Base-by-base conservation (phyloP, 2,113 vertebrate genomes). In the Circaetus cinerascens region DNA sequence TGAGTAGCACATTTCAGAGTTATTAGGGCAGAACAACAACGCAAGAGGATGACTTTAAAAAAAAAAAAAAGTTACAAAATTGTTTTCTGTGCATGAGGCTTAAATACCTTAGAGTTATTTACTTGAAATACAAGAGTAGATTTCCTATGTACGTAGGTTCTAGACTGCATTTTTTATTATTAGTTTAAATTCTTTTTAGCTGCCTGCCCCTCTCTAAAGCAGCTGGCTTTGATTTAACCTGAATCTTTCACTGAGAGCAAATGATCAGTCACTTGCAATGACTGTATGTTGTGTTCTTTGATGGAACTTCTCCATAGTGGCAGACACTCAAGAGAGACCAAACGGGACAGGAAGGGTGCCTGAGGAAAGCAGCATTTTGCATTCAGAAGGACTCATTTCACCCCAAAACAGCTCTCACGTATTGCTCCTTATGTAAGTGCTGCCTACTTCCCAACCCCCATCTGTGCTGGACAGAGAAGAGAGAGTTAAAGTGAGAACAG, bases 141-240 rank as follows among this genome's bases (percentile, higher is more conserved):
- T 88, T 92, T 96, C 76, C 94, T 94, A 73, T 76, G 48, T 66
- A 16, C 36, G 43, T 82, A 88, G 14, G 95, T 96, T 97, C 92
- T 90, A 95, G 96, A 93, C 46, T 80, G 72, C 80, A 59, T 83
- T 95, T 97, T 93, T 94, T 95, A 95, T 97, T 96, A 84, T 96
- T 94, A 93, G 79, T 93, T 96, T 91, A 91, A 92, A 91, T 95
- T 92, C 81, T 94, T 93, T 76, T 60, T 64, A 85, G 50, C 63
- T 0, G 50, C 76, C 59, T 25, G 66, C 41, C 46, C 50, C 55
- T 82, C 72, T 91, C 32, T 77, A 55, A 30, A 78, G 94, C 98
- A 98, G 97, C 97, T 98, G 98, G 98, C 94, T 98, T 98, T 98
- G 97, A 98, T 98, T 98, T 98, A 97, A 91, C 90, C 93, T 84